Percentiles rank a stretch among this genome's conserved stretches.
These are phyloP conservation scores for Cremastinae sp. DNA, from an alignment of 2,888 invertebrate species.

Conservation along the genomic window DNA sequence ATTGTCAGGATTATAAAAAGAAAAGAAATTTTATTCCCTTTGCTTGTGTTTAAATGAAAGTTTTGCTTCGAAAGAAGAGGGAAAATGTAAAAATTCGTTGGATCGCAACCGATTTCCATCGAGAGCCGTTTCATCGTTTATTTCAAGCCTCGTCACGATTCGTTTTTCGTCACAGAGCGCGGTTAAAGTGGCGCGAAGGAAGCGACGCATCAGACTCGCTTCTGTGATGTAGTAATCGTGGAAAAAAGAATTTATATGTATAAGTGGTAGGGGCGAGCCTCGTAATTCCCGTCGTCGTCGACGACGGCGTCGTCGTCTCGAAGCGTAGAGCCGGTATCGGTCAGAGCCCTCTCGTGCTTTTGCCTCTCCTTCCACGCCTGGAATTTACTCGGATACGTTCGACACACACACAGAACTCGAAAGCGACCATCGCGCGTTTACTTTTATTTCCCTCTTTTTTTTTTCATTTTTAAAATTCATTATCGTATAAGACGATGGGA, in stretches of 20 bases:
- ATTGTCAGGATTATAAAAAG: no score
- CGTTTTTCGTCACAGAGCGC: not conserved
- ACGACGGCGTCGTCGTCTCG: slow-evolving; percentile 38
- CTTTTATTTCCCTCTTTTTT: not conserved
- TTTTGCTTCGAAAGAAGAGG: no score
- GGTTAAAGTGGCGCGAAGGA: slow-evolving; percentile 43
- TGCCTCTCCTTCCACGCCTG: slow-evolving; percentile 37
- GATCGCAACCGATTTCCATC: not conserved
- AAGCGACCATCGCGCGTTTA: not conserved
- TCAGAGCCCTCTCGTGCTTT: slow-evolving; percentile 67
- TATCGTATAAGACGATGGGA: slow-evolving; percentile 68
- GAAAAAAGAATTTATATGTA: slow-evolving; percentile 33
- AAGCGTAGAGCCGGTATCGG: slow-evolving; percentile 69
- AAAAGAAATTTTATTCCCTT: no score
- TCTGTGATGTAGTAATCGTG: slow-evolving; percentile 48
- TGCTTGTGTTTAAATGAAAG: no score
- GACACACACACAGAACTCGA: not conserved
- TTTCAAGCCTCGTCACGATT: not conserved
- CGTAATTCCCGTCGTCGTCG: slow-evolving; percentile 41
- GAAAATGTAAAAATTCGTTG: slow-evolving; percentile 11
- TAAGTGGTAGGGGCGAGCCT: slow-evolving; percentile 19
- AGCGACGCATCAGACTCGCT: slow-evolving; percentile 19
- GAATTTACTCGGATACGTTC: slow-evolving; percentile 18
- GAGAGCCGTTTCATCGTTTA: not conserved
- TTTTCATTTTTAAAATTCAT: no score